Base-by-base conservation (phyloP, 2,113 vertebrate species). In the Craseonycteris thonglongyai region DNA sequence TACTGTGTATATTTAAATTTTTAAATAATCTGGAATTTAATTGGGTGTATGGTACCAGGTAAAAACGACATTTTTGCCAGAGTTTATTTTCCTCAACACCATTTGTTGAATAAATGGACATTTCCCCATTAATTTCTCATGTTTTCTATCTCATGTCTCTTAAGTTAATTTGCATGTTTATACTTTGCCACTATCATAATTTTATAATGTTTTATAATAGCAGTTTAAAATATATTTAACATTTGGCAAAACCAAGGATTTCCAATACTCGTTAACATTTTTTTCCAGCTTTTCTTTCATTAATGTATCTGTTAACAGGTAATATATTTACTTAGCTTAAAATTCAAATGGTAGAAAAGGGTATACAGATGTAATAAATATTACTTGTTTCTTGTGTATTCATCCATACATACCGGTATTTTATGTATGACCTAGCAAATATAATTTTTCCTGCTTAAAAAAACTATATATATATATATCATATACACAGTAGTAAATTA, bases 1-100 rank as follows among this genome's bases (percentile, higher is more conserved):
- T 68, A 58, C 71, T 96, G 83, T 83, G 15, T n/a, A 78, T 18
- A 72, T 92, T 88, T 78, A 69, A 82, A 93, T 66, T 24, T 72
- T 49, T 35, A 54, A 91, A 59, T 79, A 89, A 83, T 51, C n/a
- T 66, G 47, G 22, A 79, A 59, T 71, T 82, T 78, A 82, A 40
- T 78, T 72, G 59, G 19, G 56, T 45, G 24, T 80, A 28, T 6
- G 28, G 72, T 59, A 7, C 18, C 15, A 81, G 11, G 51, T 61
- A 59, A 92, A 49, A 79, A 30, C 56, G 40, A 56, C 13, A 33
- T 72, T 72, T 85, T 92, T 40, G n/a, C 6, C 28, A 16, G n/a
- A 47, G 11, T 58, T 58, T 88, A 22, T 78, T 94, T 94, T 84
- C 63, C 4, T n/a, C 4, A 68, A 30, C 26, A 45, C 24, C 11